A percentile compares a stretch with the other conserved stretches of the same genome.
Evolutionary conservation across 2,113 vertebrate species (phyloP).

Genomic region (Plecturocebus donacophilus): DNA sequence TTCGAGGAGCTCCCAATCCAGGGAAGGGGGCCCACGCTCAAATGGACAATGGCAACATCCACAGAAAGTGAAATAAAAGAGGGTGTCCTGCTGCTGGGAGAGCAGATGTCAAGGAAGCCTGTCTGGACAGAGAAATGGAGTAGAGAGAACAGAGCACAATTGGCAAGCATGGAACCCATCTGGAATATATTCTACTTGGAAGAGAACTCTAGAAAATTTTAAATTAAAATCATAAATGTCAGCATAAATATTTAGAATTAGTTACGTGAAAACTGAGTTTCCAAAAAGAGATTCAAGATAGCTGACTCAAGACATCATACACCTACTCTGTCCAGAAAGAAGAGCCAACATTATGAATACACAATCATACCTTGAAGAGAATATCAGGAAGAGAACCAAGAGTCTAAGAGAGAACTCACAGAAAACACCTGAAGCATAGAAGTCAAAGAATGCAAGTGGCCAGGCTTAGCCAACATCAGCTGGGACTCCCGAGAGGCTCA

Average conservation of each 20-base stretch:
- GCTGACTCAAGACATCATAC: not conserved
- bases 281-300: not conserved
- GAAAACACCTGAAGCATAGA: not conserved
- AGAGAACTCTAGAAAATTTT: not conserved
- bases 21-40: not conserved
- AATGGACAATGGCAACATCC: not conserved
- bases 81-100: not conserved
- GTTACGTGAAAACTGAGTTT: not conserved
- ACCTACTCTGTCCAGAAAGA: not conserved
- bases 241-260: constrained; percentile 23
- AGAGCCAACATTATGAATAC: not conserved
- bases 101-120: not conserved
- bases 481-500: not conserved
- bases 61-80: not conserved
- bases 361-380: not conserved
- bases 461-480: not conserved
- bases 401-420: not conserved
- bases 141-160: not conserved
- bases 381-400: not conserved
- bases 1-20: not conserved
- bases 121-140: not conserved
- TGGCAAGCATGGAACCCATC: not conserved
- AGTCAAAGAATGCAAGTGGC: not conserved
- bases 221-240: not conserved
- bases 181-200: not conserved